phyloP scores from a whole-genome alignment of 2,888 invertebrate genomes.

The Ptychoptera contaminata region DNA sequence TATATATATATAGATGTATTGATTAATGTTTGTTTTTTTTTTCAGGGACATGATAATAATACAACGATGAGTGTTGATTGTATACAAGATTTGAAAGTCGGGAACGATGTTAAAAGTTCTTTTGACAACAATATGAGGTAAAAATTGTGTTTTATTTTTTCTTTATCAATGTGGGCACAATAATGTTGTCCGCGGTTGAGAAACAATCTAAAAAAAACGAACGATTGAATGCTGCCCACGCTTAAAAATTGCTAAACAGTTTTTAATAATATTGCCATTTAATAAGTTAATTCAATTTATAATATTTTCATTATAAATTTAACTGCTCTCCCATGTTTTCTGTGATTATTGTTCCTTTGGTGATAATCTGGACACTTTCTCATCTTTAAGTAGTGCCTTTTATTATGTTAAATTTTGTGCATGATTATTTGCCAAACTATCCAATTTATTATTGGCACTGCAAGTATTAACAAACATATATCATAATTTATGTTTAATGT shows the following conservation, averaged over 20 bases:
- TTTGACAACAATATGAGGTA: constrained; percentile 26
- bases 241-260: too few relatives aligned
- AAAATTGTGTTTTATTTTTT: constrained; percentile 6
- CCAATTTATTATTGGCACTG: constrained; percentile 74
- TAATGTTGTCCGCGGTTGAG: too few relatives aligned
- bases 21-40: not conserved
- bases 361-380: constrained; percentile 73
- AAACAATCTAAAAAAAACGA: too few relatives aligned
- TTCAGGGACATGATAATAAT: constrained; percentile 15
- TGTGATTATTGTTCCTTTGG: constrained; percentile 73
- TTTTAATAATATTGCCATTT: too few relatives aligned
- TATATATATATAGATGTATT: too few relatives aligned
- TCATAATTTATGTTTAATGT: too few relatives aligned
- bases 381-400: constrained; percentile 75
- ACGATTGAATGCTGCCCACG: too few relatives aligned
- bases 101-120: constrained; percentile 26
- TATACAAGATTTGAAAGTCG: constrained; percentile 22
- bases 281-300: too few relatives aligned
- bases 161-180: too few relatives aligned
- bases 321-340: constrained; percentile 85
- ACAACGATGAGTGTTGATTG: constrained; percentile 32
- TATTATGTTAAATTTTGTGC: constrained; percentile 69
- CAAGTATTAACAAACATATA: too few relatives aligned
- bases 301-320: too few relatives aligned
- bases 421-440: constrained; percentile 54